Evolutionary conservation across 2,888 invertebrate genomes (phyloP), one percentile per base, ranked within the genome.

Genomic region (Melanotus villosus): DNA sequence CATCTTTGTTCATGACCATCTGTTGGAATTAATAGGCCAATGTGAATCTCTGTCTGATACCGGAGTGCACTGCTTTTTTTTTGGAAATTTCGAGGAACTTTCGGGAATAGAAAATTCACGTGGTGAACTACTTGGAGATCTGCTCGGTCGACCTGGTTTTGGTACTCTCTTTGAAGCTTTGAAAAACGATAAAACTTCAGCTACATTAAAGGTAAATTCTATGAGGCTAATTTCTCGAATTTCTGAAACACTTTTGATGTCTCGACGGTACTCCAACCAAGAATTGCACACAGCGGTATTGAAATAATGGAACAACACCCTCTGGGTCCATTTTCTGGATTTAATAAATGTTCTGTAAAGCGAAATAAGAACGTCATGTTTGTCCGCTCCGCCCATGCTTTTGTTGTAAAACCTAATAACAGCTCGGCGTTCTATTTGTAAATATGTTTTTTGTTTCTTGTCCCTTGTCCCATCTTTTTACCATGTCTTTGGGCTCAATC

Each of bases 401-500:
- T 38, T 2, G 32, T 56, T 56, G 32, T 56, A 36, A n/a, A 56
- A n/a, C 12, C 56, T 2, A 56, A 56, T 56, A 12, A 56, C 36
- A 18, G 56, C 56, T 34, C 34, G 32, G 5, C 36, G 16, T 36
- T 32, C 36, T 16, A 41, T 9, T 5, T 4, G 5, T 16, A 41
- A 3, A 41, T 41, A 9, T 16, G 57, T 23, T 57, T 23, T 57
- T 38, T 57, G 57, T 38, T 57, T 57, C 21, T 21, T 57, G 12
- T 57, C 36, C 57, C 21, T 21, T 57, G 12, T 57, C 36, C 57
- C 41, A 57, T 21, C 38, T 32, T 23, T 14, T 36, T 3, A 57
- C 45, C 16, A 12, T 43, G 5, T 59, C 7, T 18, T 5, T 30
- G n/a, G 43, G 23, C 2, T 58, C 58, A 14, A 43, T 14, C 2